Base-by-base conservation (phyloP, 2,113 vertebrate species). In the Mus pahari region DNA sequence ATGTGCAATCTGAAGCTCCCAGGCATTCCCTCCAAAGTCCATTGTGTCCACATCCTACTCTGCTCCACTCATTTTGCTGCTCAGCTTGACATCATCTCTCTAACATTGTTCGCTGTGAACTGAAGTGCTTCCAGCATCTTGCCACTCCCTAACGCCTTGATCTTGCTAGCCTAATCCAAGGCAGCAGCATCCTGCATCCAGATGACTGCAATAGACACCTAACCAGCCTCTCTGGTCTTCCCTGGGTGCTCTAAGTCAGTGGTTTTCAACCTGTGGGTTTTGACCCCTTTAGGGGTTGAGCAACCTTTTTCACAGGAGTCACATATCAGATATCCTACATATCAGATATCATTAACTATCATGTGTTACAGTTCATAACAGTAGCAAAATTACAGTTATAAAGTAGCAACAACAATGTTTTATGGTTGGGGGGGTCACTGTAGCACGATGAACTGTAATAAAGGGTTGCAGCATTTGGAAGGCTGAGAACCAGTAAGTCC, bases 11-110 rank as follows among this genome's bases (percentile, higher is more conserved):
- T 17, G 8, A 22, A 81, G 36, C 39, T 66, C 55, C 95, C 42
- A 13, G 2, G 8, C 8, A 6, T 1, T 5, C 3, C 1, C 0
- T n/a, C 12, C 53, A 19, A 48, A 90, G 86, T 8, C 31, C 17
- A 26, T 60, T 48, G 20, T 22, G 66, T 75, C 66, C 22, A 5
- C 24, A 42, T 7, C 33, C 12, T 42, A 28, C 48, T 39, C 6
- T 50, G 50, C 26, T 64, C 19, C 11, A 36, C 10, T 62, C 70
- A 1, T 19, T 62, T 19, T 11, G 39, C 33, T 13, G 19, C 31
- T 88, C 64, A 89, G 16, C 50, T 9, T 26, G 48, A 42, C 1
- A 8, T 58, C 22, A 28, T 31, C 33, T 50, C 62, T 79, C 58
- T 55, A 42, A 88, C 19, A 33, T 50, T 62, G 50, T 31, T 66